Percentiles rank a stretch among this genome's conserved stretches.
Evolutionary conservation across 2,888 invertebrate species (phyloP).

Genomic region (Nematopogon swammerdamellus): DNA sequence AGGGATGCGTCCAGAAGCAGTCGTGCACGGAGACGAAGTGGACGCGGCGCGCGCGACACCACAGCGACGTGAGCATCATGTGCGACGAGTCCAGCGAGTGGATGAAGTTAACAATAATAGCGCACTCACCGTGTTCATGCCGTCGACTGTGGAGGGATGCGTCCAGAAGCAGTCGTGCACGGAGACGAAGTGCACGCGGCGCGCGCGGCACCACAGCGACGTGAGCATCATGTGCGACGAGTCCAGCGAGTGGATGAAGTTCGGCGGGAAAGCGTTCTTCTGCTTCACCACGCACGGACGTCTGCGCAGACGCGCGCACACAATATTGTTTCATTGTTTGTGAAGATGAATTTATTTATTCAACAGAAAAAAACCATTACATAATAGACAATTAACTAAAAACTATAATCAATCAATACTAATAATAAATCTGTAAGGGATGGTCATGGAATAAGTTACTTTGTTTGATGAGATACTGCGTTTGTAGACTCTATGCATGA

Average conservation of each 20-base stretch:
- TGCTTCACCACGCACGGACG: slow-evolving; percentile 84
- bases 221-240: slow-evolving; percentile 99
- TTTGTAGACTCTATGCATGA: too few relatives aligned
- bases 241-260: slow-evolving; percentile 98
- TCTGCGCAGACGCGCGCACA: slow-evolving; percentile 33
- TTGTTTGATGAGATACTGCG: too few relatives aligned
- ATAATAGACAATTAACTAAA: too few relatives aligned
- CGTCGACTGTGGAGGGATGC: slow-evolving; percentile 81
- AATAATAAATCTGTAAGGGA: too few relatives aligned
- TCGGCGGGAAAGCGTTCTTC: slow-evolving; percentile 97
- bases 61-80: slow-evolving; percentile 98
- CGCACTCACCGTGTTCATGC: slow-evolving; percentile 83
- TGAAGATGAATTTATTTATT: too few relatives aligned
- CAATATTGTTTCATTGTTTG: slow-evolving; percentile 1
- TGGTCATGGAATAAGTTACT: too few relatives aligned
- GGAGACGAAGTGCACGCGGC: slow-evolving; percentile 87
- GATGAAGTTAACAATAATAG: slow-evolving; percentile 76
- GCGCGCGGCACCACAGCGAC: slow-evolving; percentile 78
- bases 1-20: slow-evolving; percentile 93
- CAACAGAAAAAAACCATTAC: too few relatives aligned
- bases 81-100: slow-evolving; percentile 97
- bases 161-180: slow-evolving; percentile 99
- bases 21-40: slow-evolving; percentile 64
- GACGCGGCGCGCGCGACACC: slow-evolving; percentile 61
- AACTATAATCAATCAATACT: too few relatives aligned